These are phyloP conservation scores for Trachelus iudaicus DNA, from an alignment of 2,888 invertebrate genomes.

Conservation along the genomic window DNA sequence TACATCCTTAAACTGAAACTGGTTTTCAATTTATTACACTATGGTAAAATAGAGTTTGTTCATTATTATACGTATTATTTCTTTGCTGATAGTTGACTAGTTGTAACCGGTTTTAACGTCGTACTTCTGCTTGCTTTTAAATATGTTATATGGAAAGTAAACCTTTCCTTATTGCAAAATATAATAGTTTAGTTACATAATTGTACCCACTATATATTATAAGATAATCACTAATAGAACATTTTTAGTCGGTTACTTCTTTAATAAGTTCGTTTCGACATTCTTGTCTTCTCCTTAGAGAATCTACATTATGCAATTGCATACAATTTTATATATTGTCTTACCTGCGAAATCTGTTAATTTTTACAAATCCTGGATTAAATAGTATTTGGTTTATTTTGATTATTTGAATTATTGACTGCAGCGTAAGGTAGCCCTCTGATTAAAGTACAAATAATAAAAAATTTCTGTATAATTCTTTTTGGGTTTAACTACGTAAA, in stretches of 20 bases:
- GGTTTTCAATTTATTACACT: not conserved
- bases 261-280: not conserved
- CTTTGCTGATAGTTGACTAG: not conserved
- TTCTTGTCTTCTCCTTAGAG: not conserved
- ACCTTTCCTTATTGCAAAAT: not conserved
- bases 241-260: not conserved
- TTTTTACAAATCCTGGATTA: not conserved
- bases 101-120: not conserved
- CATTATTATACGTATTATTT: not conserved
- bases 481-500: not conserved
- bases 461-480: not conserved
- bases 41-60: not conserved
- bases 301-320: not conserved
- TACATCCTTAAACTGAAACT: not conserved
- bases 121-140: not conserved
- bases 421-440: not conserved
- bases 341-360: not conserved
- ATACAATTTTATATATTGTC: not conserved
- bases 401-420: not conserved
- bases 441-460: too few relatives aligned
- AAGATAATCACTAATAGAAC: not conserved
- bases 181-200: not conserved
- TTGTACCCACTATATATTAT: not conserved
- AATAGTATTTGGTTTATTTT: not conserved
- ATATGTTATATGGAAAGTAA: not conserved